Evolutionary conservation across 2,113 vertebrate genomes (phyloP).

Genomic region (Ictidomys tridecemlineatus): DNA sequence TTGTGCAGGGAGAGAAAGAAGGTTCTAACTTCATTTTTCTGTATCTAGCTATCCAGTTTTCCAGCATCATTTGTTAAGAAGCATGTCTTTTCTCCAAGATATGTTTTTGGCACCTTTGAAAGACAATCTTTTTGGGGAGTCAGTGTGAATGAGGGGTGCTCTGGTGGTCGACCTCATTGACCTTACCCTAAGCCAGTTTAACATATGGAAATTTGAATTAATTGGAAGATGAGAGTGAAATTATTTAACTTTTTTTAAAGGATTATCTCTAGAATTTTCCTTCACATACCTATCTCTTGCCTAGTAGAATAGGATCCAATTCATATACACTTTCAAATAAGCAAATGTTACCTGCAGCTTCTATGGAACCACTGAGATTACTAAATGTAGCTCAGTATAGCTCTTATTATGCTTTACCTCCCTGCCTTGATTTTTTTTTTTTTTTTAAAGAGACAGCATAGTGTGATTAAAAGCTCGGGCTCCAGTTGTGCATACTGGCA

Average conservation of each 20-base stretch:
- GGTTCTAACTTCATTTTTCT: no score
- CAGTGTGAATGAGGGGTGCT: not conserved
- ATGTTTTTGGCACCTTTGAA: not conserved
- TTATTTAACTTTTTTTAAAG: not conserved
- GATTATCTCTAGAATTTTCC: not conserved
- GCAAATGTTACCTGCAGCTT: not conserved
- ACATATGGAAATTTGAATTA: constrained; percentile 9
- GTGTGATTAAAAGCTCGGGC: not conserved
- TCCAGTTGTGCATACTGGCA: not conserved
- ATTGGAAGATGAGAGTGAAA: not conserved
- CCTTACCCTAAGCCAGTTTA: not conserved
- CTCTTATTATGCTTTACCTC: not conserved
- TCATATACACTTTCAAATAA: constrained; percentile 6
- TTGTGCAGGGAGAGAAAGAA: no score
- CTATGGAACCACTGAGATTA: not conserved
- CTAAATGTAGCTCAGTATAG: not conserved
- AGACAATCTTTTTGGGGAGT: not conserved
- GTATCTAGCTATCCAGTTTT: no score
- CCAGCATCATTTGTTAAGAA: no score
- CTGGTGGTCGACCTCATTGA: not conserved
- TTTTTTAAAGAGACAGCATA: not conserved
- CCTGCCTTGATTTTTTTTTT: not conserved
- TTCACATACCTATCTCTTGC: not conserved
- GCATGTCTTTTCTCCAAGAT: no score
- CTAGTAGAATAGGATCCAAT: constrained; percentile 15